Evolutionary conservation across 2,113 vertebrate species (phyloP), one percentile per base, ranked within the genome.

Genomic region (Aphyosemion australe): DNA sequence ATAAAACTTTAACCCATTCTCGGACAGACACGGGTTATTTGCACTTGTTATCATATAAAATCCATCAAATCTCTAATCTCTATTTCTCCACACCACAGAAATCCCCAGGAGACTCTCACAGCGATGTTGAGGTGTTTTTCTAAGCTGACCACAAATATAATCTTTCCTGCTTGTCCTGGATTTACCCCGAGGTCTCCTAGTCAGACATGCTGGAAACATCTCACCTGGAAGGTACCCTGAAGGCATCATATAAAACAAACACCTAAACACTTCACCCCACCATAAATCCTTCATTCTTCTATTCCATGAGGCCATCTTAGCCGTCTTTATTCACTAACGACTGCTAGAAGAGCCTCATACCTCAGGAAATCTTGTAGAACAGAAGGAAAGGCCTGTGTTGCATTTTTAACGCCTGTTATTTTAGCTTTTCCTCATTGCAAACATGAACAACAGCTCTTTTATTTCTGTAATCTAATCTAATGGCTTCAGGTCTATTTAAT

Each of bases 171-270:
- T 16, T 18, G 1, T 31, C 50, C 21, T 53, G 49, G 39, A 43
- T 53, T 7, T 64, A 39, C 61, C 49, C 21, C 50, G 16, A 10
- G 39, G 39, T 53, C 19, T 52, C 6, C 19, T 53, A 18, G 61
- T 49, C 31, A 61, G 59, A 48, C 59, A 20, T 37, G 59, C 13
- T 43, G 13, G 39, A 52, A 53, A 42, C 39, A 45, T 16, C 11
- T 47, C 21, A 53, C 61, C 48, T 53, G 18, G 7, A 7, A 52
- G 49, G 20, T 4, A 0, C 50, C 49, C 49, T 18, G 39, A 21
- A 64, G 61, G 61, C 61, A 64, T 31, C 13, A 37, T 37, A 37
- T 1, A 26, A 53, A 39, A 52, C 37, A 18, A 14, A 64, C 19
- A 3, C 31, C 31, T 21, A 15, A 14, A 21, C 20, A 49, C n/a